Percentiles rank a stretch among this genome's conserved stretches.
Conservation (phyloP, 2,113 vertebrate species). For the Fregetta grallaria region DNA sequence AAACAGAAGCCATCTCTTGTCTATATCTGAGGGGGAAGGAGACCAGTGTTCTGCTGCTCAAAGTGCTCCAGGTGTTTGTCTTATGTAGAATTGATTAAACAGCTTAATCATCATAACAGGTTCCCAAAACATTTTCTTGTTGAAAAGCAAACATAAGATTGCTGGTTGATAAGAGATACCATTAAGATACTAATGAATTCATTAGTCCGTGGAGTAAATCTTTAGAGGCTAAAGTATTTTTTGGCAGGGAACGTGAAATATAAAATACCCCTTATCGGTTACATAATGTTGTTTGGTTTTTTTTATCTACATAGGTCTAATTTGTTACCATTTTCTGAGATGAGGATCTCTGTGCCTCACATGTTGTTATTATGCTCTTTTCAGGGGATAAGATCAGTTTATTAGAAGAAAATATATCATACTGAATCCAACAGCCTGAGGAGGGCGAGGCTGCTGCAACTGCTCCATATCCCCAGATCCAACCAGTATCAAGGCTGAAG, state of each 20-base stretch:
- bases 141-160: conserved; percentile 7
- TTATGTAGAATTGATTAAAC: background rate
- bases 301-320: background rate
- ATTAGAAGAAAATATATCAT: background rate
- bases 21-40: background rate
- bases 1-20: background rate
- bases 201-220: background rate
- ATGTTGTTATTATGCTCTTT: background rate
- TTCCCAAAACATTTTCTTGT: background rate
- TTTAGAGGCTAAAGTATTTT: background rate
- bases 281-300: background rate
- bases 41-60: background rate
- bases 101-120: background rate
- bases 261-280: background rate
- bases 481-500: background rate
- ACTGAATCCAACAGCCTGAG: background rate
- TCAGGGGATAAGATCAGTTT: background rate
- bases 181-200: background rate
- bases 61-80: background rate
- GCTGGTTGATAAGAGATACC: background rate
- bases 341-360: background rate
- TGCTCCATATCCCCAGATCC: background rate
- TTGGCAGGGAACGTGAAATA: background rate
- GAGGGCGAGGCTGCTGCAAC: background rate
- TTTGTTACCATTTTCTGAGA: background rate